These are phyloP conservation scores for Pediacus dermestoides DNA, from an alignment of 2,888 invertebrate species.

Conservation along the genomic window DNA sequence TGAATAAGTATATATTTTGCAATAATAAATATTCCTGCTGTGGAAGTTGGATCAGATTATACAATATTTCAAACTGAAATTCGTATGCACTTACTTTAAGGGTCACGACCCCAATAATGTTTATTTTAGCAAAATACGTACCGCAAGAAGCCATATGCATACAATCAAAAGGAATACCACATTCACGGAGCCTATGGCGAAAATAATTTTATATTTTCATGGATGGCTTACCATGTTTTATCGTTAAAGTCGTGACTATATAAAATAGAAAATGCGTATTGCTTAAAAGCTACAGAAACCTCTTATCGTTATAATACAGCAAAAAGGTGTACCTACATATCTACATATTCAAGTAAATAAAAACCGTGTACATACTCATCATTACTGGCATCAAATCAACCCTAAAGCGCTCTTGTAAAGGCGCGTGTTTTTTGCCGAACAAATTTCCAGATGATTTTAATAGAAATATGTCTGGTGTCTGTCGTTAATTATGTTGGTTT, in stretches of 20 bases:
- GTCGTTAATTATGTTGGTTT: conserved; percentile 30
- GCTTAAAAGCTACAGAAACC: conserved; percentile 18
- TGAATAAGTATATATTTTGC: too few species aligned
- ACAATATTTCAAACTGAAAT: too few species aligned
- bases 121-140: conserved; percentile 19
- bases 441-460: conserved; percentile 20
- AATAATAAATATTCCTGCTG: too few species aligned
- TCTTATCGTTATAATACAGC: conserved; percentile 10
- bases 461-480: conserved; percentile 25
- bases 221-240: conserved; percentile 30
- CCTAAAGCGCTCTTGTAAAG: too few species aligned
- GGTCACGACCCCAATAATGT: conserved; percentile 23
- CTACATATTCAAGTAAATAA: not conserved
- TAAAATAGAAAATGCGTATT: conserved; percentile 21
- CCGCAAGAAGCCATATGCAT: conserved; percentile 18
- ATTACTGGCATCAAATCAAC: too few species aligned
- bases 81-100: too few species aligned
- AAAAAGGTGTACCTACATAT: conserved; percentile 7
- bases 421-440: too few species aligned
- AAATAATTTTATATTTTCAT: conserved; percentile 34
- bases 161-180: conserved; percentile 18
- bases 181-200: conserved; percentile 25
- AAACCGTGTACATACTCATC: too few species aligned
- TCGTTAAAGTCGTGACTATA: conserved; percentile 30
- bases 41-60: too few species aligned